A percentile compares a stretch with the other conserved stretches of the same genome.
phyloP scores from a whole-genome alignment of 2,113 vertebrate species.

The Ceyx melanurus region DNA sequence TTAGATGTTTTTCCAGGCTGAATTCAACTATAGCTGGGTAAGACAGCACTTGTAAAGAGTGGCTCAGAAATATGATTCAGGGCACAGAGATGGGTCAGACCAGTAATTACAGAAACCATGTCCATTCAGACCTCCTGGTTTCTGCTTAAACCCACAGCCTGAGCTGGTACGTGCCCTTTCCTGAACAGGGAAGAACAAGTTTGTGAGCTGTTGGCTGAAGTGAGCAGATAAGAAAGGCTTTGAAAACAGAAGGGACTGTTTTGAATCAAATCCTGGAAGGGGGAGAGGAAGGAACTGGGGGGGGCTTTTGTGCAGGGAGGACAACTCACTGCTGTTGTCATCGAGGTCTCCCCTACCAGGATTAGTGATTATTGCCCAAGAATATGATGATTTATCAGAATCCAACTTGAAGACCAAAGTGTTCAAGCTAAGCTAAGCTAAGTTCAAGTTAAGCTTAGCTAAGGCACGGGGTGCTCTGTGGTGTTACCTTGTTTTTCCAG shows the following conservation, averaged over 20 bases:
- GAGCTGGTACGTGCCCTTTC: background rate
- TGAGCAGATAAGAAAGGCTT: background rate
- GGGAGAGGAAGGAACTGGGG: background rate
- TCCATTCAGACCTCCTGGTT: background rate
- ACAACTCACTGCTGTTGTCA: background rate
- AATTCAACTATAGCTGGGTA: background rate
- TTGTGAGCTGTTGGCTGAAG: background rate
- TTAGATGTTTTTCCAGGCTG: background rate
- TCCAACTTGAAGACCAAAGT: background rate
- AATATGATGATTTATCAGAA: background rate
- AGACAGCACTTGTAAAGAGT: background rate
- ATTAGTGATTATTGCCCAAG: background rate
- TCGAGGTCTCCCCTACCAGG: background rate
- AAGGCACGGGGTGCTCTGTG: background rate
- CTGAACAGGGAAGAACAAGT: background rate
- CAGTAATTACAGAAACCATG: background rate
- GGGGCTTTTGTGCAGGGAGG: accelerated
- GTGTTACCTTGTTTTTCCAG: background rate
- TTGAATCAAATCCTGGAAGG: background rate
- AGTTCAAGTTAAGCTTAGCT: too few species aligned
- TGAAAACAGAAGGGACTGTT: background rate
- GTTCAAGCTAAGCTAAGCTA: background rate
- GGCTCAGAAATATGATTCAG: background rate
- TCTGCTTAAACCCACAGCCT: background rate
- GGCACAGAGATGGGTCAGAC: background rate